phyloP scores from a whole-genome alignment of 2,888 invertebrate genomes.

The Apotomis capreana region DNA sequence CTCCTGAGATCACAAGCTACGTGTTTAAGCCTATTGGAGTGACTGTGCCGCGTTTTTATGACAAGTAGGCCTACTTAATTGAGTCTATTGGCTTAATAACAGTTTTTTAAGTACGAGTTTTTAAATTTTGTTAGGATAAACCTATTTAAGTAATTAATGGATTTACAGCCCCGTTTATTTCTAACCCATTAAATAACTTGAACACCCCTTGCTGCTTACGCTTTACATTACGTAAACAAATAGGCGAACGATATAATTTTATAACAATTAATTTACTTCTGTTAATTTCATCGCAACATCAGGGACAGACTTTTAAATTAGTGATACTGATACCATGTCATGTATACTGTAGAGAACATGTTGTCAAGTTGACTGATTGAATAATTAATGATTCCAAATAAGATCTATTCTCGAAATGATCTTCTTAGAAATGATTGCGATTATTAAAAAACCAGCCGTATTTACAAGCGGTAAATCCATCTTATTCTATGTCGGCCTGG shows the following conservation, averaged over 20 bases:
- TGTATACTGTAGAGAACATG: neutral
- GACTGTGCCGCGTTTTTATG: slow-evolving; percentile 1
- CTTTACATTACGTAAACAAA: no score
- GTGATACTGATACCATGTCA: no score
- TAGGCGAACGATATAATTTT: no score
- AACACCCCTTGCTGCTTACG: no score
- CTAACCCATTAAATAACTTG: no score
- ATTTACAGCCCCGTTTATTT: no score
- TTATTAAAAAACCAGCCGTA: slow-evolving; percentile 23
- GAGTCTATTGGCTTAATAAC: neutral
- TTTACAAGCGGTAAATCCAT: slow-evolving; percentile 34
- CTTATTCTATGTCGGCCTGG: slow-evolving; percentile 48
- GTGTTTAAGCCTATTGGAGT: slow-evolving; percentile 5
- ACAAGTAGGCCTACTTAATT: neutral
- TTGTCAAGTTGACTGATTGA: neutral
- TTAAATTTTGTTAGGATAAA: no score
- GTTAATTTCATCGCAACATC: no score
- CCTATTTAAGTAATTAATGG: no score
- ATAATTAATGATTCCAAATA: slow-evolving; percentile 1
- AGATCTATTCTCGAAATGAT: neutral
- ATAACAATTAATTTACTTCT: no score
- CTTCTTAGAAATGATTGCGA: slow-evolving; percentile 11
- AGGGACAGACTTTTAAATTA: no score
- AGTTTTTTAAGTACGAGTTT: neutral
- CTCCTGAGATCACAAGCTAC: slow-evolving; percentile 56